phyloP scores from a whole-genome alignment of 1,140 invertebrate species.

The Anadara kagoshimensis region DNA sequence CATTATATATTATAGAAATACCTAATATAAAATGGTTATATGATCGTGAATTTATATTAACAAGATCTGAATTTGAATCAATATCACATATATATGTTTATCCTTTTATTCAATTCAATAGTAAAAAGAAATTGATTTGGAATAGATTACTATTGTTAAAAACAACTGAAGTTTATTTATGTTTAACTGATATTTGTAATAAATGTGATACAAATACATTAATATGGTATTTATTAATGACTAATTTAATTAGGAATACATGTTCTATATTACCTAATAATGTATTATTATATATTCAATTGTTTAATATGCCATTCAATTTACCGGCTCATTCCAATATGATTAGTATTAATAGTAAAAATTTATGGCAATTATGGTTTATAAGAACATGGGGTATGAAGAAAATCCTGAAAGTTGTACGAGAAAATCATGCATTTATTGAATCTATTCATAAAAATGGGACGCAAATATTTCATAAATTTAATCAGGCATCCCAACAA shows the following conservation, averaged over 20 bases:
- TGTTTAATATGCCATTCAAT: background rate
- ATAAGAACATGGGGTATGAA: background rate
- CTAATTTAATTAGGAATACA: background rate
- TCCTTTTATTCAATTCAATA: background rate
- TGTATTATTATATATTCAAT: background rate
- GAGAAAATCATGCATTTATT: background rate
- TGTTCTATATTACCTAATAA: background rate
- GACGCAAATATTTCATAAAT: background rate
- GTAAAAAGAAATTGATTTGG: no score
- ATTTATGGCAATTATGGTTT: background rate
- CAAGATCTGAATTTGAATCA: background rate
- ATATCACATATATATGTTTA: background rate
- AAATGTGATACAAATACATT: background rate
- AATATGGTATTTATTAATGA: slow-evolving; percentile 1
- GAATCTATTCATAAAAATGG: background rate
- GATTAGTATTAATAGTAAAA: slow-evolving; percentile 5
- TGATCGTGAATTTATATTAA: background rate
- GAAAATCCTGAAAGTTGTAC: background rate
- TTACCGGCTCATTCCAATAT: background rate
- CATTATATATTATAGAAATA: background rate
- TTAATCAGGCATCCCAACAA: background rate
- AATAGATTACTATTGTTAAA: background rate
- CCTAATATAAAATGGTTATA: background rate
- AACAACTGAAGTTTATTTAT: background rate
- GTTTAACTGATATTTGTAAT: background rate